phyloP scores from a whole-genome alignment of 2,113 vertebrate genomes.

The Protobothrops mucrosquamatus region DNA sequence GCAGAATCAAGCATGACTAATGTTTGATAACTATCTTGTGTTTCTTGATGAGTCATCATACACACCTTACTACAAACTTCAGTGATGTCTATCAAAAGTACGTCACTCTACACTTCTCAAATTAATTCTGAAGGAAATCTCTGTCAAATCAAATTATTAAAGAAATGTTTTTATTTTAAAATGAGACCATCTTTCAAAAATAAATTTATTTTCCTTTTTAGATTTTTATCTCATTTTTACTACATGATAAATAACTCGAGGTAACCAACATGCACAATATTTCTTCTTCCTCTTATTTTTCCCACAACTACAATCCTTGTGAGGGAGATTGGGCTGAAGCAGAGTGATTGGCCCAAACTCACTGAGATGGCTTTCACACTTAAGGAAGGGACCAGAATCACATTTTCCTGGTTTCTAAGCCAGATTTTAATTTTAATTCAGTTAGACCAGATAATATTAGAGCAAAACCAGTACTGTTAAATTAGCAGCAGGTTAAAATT shows the following conservation, averaged over 20 bases:
- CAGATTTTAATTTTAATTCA: not conserved
- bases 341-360: not conserved
- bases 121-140: not conserved
- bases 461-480: not conserved
- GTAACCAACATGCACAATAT: not conserved
- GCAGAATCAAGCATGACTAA: not conserved
- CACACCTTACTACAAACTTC: not conserved
- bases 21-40: not conserved
- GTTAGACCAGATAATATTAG: not conserved
- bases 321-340: not conserved
- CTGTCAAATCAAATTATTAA: not conserved
- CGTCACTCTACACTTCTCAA: not conserved
- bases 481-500: not conserved
- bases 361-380: not conserved
- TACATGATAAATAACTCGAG: not conserved
- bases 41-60: not conserved
- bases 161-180: not conserved
- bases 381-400: not conserved
- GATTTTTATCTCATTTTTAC: not conserved
- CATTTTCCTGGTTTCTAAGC: not conserved
- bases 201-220: not conserved
- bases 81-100: not conserved
- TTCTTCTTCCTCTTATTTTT: not conserved
- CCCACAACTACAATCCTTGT: not conserved
- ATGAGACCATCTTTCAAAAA: not conserved